A percentile compares a stretch with the other conserved stretches of the same genome.
phyloP scores from a whole-genome alignment of 1,140 invertebrate genomes.

The Chymomyza costata region DNA sequence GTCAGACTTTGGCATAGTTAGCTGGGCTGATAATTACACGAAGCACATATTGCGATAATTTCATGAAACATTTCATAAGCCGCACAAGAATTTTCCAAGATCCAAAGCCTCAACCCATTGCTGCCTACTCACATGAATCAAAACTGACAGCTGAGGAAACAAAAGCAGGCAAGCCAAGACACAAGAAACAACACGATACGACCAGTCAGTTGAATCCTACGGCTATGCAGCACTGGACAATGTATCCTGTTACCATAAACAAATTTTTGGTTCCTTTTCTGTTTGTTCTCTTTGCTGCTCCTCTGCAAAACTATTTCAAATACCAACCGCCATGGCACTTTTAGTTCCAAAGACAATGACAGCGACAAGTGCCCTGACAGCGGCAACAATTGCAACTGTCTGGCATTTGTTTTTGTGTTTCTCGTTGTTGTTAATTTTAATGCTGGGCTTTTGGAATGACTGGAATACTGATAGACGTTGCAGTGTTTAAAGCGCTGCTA shows the following conservation, averaged over 20 bases:
- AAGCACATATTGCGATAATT: too few relatives aligned
- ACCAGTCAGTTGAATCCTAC: slow-evolving; percentile 4
- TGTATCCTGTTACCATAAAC: slow-evolving; percentile 38
- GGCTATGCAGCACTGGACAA: neutral
- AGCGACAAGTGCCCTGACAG: slow-evolving; percentile 47
- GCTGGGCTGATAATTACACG: too few relatives aligned
- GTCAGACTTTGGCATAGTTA: too few relatives aligned
- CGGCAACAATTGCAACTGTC: slow-evolving; percentile 50
- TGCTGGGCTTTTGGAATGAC: too few relatives aligned
- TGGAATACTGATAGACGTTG: too few relatives aligned
- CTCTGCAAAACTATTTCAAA: slow-evolving; percentile 20
- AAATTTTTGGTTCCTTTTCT: slow-evolving; percentile 36
- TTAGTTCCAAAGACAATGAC: slow-evolving; percentile 20
- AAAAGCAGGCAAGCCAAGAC: slow-evolving; percentile 32
- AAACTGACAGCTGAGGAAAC: slow-evolving; percentile 40
- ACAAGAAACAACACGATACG: slow-evolving; percentile 17
- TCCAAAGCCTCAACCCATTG: too few relatives aligned
- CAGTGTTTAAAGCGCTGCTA: too few relatives aligned
- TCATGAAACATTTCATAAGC: too few relatives aligned
- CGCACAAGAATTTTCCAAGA: neutral
- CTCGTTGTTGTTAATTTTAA: too few relatives aligned
- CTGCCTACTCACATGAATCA: slow-evolving; percentile 3
- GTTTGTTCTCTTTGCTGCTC: slow-evolving; percentile 2
- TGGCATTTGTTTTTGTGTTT: slow-evolving; percentile 32
- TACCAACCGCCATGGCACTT: slow-evolving; percentile 19